phyloP scores from a whole-genome alignment of 2,113 vertebrate species.

The Donacobius atricapilla region DNA sequence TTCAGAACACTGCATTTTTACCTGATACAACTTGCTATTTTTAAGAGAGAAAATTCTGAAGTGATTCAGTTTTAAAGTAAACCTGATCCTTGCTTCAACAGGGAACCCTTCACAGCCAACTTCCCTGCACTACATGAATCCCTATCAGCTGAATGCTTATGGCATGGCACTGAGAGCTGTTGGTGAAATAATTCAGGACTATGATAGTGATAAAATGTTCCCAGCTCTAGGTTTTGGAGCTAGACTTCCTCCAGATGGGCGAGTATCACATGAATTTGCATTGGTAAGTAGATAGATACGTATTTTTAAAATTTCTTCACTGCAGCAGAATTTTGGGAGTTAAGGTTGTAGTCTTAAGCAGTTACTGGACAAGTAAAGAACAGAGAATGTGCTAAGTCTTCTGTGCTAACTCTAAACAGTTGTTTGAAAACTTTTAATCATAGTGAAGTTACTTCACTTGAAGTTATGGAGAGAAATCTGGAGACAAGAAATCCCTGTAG shows the following conservation, averaged over 20 bases:
- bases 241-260: constrained; percentile 93
- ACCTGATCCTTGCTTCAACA: constrained; percentile 61
- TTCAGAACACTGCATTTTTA: neutral
- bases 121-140: constrained; percentile 96
- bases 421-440: neutral
- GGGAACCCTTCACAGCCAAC: constrained; percentile 96
- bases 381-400: neutral
- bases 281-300: constrained; percentile 79
- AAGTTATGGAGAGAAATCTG: neutral
- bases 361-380: neutral
- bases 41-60: neutral
- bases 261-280: constrained; percentile 96
- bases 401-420: neutral
- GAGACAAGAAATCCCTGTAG: neutral
- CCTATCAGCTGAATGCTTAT: constrained; percentile 94
- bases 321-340: neutral
- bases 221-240: constrained; percentile 96
- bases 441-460: neutral
- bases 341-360: neutral
- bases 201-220: constrained; percentile 99
- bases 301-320: neutral
- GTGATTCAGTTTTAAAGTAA: neutral
- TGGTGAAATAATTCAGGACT: constrained; percentile 98
- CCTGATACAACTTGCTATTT: neutral
- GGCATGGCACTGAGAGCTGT: constrained; percentile 96